phyloP scores from a whole-genome alignment of 1,140 invertebrate species.

The Drosophila neocordata region DNA sequence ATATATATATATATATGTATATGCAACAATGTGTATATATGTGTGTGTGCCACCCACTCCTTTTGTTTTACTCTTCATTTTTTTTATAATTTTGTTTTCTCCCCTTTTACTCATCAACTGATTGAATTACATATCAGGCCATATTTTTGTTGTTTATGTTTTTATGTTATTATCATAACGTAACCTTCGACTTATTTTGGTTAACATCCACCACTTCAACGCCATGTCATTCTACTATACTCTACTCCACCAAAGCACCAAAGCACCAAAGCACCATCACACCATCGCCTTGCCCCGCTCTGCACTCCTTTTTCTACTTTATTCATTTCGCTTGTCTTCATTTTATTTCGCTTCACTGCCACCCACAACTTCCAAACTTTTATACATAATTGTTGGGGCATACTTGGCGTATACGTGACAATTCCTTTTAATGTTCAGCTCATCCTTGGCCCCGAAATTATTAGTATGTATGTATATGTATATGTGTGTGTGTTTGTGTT shows the following conservation, averaged over 20 bases:
- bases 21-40: not conserved
- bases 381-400: slow-evolving; percentile 69
- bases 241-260: slow-evolving; percentile 10
- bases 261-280: not conserved
- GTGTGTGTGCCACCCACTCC: slow-evolving; percentile 9
- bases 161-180: slow-evolving; percentile 28
- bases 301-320: not conserved
- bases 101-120: slow-evolving; percentile 37
- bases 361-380: slow-evolving; percentile 25
- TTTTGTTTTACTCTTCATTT: slow-evolving; percentile 5
- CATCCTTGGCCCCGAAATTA: slow-evolving; percentile 63
- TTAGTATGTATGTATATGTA: not conserved
- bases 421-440: slow-evolving; percentile 40
- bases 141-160: slow-evolving; percentile 26
- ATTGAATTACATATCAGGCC: slow-evolving; percentile 61
- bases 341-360: not conserved
- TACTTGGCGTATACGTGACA: slow-evolving; percentile 74
- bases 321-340: not conserved
- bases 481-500: not conserved
- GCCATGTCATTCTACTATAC: not conserved
- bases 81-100: not conserved
- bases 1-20: not conserved
- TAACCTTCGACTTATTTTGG: slow-evolving; percentile 65
- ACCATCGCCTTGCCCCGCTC: slow-evolving; percentile 7
- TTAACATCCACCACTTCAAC: slow-evolving; percentile 24